A percentile compares a stretch with the other conserved stretches of the same genome.
Evolutionary conservation across 2,113 vertebrate species (phyloP).

Genomic region (Dicaeum eximium): DNA sequence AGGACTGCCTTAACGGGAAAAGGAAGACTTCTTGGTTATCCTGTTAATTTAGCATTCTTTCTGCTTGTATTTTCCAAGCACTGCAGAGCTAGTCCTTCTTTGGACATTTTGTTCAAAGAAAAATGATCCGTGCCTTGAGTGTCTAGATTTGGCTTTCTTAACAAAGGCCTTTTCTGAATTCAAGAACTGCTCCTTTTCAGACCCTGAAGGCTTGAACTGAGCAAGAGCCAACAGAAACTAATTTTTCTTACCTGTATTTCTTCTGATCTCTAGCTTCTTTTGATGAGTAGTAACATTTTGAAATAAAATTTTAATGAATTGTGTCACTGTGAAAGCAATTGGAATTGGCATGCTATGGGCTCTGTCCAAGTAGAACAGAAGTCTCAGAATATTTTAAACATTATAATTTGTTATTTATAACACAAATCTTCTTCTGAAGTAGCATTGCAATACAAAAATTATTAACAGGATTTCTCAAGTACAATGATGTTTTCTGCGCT

Average conservation of each 20-base stretch:
- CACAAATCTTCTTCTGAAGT: neutral
- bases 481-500: neutral
- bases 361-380: neutral
- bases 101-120: neutral
- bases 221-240: neutral
- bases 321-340: neutral
- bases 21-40: neutral
- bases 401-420: neutral
- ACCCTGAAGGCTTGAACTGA: neutral
- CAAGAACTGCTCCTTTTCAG: neutral
- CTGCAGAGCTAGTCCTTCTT: neutral
- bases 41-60: neutral
- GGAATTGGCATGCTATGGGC: neutral
- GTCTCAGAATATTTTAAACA: neutral
- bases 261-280: neutral
- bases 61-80: neutral
- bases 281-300: neutral
- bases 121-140: neutral
- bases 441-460: neutral
- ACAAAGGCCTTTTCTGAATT: neutral
- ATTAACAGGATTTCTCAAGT: neutral
- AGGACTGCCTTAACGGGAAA: neutral
- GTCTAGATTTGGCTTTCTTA: neutral
- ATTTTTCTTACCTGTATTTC: neutral
- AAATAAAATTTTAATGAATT: neutral